A percentile compares a stretch with the other conserved stretches of the same genome.
Conservation (phyloP, 53 echinoderm and acorn worm genomes). For the Temnopleurus reevesii region DNA sequence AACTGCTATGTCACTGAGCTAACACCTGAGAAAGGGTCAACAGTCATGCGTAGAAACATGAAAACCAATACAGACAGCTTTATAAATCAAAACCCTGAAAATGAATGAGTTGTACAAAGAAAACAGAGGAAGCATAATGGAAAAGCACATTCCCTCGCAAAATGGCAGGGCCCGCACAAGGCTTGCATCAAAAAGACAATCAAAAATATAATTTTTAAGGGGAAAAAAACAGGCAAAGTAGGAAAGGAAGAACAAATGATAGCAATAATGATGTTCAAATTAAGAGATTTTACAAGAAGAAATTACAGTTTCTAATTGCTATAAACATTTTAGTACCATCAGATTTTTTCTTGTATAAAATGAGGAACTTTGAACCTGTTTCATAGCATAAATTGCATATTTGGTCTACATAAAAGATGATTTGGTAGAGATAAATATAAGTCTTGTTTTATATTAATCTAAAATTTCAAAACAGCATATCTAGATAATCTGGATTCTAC, state of each 20-base stretch:
- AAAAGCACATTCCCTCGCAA: constrained; percentile 2
- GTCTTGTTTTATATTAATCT: neutral
- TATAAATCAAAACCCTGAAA: too few relatives aligned
- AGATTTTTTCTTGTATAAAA: neutral
- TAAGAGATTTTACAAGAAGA: neutral
- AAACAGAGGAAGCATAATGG: neutral
- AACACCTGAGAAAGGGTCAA: too few relatives aligned
- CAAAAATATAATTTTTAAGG: neutral
- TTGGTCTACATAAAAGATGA: neutral
- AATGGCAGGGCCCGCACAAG: neutral
- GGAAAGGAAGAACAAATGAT: neutral
- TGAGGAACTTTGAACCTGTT: neutral
- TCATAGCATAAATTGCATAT: neutral
- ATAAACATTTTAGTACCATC: neutral
- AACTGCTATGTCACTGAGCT: too few relatives aligned
- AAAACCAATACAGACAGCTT: too few relatives aligned
- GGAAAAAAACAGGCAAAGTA: too few relatives aligned
- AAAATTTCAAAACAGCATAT: neutral
- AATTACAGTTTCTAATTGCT: neutral
- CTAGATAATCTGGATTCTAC: neutral
- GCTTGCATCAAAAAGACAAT: neutral
- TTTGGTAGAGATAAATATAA: neutral
- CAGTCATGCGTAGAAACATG: too few relatives aligned
- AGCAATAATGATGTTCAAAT: too few relatives aligned
- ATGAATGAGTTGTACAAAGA: neutral